phyloP scores from a whole-genome alignment of 2,113 vertebrate species.

The Chaenocephalus aceratus region DNA sequence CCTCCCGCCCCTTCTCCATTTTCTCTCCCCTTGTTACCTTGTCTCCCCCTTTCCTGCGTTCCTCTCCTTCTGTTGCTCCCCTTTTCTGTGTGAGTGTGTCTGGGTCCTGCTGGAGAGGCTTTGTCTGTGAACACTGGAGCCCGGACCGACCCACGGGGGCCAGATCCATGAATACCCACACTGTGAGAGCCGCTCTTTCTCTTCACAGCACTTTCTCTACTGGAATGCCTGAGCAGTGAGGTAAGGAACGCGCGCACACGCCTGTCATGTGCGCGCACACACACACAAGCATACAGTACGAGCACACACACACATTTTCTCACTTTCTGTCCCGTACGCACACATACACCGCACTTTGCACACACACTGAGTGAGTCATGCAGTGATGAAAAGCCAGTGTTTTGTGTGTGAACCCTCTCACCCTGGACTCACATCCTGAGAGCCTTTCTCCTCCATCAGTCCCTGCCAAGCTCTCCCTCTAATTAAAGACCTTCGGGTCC shows the following conservation, averaged over 20 bases:
- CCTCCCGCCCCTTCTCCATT: constrained; percentile 48
- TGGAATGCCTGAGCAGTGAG: constrained; percentile 86
- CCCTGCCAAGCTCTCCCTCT: constrained; percentile 83
- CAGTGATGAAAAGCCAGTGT: constrained; percentile 85
- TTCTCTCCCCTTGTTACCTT: constrained; percentile 73
- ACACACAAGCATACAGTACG: constrained; percentile 30
- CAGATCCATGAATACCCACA: constrained; percentile 85
- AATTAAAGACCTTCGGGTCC: constrained; percentile 83
- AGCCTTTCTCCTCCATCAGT: constrained; percentile 83
- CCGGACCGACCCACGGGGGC: constrained; percentile 77
- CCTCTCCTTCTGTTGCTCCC: constrained; percentile 71
- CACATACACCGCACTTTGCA: constrained; percentile 65
- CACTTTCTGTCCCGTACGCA: constrained; percentile 48
- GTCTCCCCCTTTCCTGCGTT: constrained; percentile 57
- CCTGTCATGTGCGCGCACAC: constrained; percentile 15
- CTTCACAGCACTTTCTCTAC: constrained; percentile 84
- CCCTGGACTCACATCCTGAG: constrained; percentile 84
- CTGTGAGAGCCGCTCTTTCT: constrained; percentile 85
- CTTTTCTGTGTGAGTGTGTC: constrained; percentile 77
- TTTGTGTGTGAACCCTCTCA: constrained; percentile 86
- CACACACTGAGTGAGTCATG: constrained; percentile 82
- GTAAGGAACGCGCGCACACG: constrained; percentile 75
- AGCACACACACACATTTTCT: constrained; percentile 54
- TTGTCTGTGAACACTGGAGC: constrained; percentile 84
- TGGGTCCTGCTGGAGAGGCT: constrained; percentile 79